Percentiles rank a stretch among this genome's conserved stretches.
Conservation (phyloP, 1,140 invertebrate species). For the Lasaia peninsularis region DNA sequence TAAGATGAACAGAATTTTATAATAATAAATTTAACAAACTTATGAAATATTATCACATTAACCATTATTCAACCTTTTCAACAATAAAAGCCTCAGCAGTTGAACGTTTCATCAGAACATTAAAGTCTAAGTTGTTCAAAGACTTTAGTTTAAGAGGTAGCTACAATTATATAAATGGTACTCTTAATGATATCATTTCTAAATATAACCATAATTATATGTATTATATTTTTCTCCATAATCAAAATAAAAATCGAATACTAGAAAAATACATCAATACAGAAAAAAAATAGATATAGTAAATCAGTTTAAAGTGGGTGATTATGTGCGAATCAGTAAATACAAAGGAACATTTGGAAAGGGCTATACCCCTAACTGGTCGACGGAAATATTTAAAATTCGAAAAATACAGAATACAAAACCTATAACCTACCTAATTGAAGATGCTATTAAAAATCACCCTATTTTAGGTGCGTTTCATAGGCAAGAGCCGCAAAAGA, state of each 20-base stretch:
- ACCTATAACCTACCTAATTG: not conserved
- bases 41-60: constrained; percentile 27
- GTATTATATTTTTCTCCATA: too few species aligned
- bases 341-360: too few species aligned
- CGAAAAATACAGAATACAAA: constrained; percentile 37
- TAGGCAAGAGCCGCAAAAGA: too few species aligned
- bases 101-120: constrained; percentile 69
- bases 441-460: not conserved
- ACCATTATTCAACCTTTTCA: constrained; percentile 65
- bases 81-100: constrained; percentile 66
- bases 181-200: constrained; percentile 45
- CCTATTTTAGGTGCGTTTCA: not conserved
- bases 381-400: too few species aligned
- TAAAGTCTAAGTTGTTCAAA: constrained; percentile 68
- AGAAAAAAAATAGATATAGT: too few species aligned
- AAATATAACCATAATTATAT: constrained; percentile 65
- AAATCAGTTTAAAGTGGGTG: too few species aligned
- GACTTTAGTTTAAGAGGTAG: constrained; percentile 60
- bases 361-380: too few species aligned
- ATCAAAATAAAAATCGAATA: too few species aligned
- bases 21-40: constrained; percentile 27
- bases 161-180: constrained; percentile 52
- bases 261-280: too few species aligned
- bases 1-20: constrained; percentile 65
- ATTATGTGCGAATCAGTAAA: too few species aligned